These are phyloP conservation scores for Eciton burchellii DNA, from an alignment of 1,140 invertebrate genomes.

Conservation along the genomic window DNA sequence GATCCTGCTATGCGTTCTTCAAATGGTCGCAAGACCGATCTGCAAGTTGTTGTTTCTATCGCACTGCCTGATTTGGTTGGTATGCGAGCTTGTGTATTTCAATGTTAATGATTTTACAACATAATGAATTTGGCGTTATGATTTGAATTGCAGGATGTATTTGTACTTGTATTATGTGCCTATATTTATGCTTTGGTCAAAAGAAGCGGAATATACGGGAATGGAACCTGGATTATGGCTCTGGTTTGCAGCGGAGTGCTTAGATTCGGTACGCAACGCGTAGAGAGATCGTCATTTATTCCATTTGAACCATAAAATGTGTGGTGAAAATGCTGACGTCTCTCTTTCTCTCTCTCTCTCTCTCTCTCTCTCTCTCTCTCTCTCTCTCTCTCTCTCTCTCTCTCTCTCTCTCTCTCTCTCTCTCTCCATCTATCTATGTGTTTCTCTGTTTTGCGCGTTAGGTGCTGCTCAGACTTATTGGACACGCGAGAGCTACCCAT, in stretches of 20 bases:
- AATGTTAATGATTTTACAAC: no score
- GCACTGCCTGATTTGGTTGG: slow-evolving; percentile 78
- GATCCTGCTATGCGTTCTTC: slow-evolving; percentile 72
- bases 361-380: no score
- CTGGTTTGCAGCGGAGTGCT: slow-evolving; percentile 77
- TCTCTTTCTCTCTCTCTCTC: no score
- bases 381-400: no score
- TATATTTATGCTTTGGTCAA: slow-evolving; percentile 71
- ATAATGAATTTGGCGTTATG: no score
- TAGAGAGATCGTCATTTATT: slow-evolving; percentile 15
- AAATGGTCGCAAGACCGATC: slow-evolving; percentile 65
- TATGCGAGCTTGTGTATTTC: slow-evolving; percentile 8
- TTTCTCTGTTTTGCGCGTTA: no score
- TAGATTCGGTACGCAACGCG: slow-evolving; percentile 75
- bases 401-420: no score
- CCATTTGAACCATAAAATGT: no score
- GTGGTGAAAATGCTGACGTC: no score
- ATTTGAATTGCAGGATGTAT: slow-evolving; percentile 70
- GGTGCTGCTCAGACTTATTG: slow-evolving; percentile 74
- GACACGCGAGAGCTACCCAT: slow-evolving; percentile 64
- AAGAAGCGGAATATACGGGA: slow-evolving; percentile 65
- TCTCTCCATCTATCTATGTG: no score
- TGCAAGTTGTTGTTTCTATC: slow-evolving; percentile 74
- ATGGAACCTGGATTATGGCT: slow-evolving; percentile 73
- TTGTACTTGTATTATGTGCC: slow-evolving; percentile 78